These are phyloP conservation scores for Chrysodeixis includens DNA, from an alignment of 2,888 invertebrate genomes.

Conservation along the genomic window DNA sequence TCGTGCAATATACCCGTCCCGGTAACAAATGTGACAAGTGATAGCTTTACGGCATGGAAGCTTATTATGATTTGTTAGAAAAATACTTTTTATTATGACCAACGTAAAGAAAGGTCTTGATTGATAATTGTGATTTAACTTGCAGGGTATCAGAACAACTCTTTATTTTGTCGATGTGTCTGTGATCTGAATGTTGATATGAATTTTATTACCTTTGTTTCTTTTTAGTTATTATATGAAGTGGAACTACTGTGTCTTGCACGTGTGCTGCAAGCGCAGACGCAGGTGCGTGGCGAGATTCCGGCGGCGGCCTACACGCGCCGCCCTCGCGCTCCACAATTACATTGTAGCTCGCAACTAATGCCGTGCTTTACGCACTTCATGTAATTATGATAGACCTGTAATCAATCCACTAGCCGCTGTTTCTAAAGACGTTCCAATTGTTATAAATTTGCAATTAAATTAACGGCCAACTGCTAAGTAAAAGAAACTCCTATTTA, in stretches of 20 bases:
- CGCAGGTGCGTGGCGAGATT: slow-evolving; percentile 45
- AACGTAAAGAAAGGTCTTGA: too few relatives aligned
- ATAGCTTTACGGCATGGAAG: neutral
- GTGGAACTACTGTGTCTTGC: neutral
- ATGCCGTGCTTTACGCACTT: neutral
- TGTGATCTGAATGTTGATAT: neutral
- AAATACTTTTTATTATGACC: too few relatives aligned
- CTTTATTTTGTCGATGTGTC: too few relatives aligned
- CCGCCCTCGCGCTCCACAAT: slow-evolving; percentile 29
- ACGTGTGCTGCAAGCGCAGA: slow-evolving; percentile 14
- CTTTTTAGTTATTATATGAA: neutral
- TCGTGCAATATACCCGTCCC: neutral
- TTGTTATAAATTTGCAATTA: neutral
- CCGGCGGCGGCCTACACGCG: slow-evolving; percentile 32
- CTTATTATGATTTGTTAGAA: too few relatives aligned
- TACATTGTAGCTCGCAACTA: slow-evolving; percentile 10
- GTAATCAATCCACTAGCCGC: neutral
- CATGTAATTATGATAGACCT: neutral
- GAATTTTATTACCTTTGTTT: too few relatives aligned
- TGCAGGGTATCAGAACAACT: too few relatives aligned
- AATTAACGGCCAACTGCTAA: neutral
- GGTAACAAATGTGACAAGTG: neutral
- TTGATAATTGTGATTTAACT: too few relatives aligned
- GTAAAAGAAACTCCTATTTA: neutral
- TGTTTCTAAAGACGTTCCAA: neutral